Conservation (phyloP, 2,797 vertebrate species). For the Liasis olivaceus region DNA sequence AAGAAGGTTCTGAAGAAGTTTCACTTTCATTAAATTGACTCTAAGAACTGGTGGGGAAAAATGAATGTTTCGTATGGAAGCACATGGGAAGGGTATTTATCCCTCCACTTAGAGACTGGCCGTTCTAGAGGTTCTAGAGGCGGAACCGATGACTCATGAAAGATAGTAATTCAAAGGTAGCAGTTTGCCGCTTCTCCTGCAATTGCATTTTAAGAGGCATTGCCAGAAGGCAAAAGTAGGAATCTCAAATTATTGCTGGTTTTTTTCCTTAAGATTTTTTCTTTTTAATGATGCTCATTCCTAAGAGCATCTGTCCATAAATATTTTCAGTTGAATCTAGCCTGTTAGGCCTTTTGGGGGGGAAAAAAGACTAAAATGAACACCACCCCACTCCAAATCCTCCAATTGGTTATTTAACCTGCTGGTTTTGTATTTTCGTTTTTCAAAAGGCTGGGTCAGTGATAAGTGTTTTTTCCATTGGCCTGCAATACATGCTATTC, state of each 20-base stretch:
- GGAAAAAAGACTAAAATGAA: background rate
- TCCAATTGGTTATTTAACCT: conserved; percentile 3
- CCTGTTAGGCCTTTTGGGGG: background rate
- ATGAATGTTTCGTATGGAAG: background rate
- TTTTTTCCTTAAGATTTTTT: background rate
- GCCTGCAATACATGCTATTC: background rate
- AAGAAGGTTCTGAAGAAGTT: background rate
- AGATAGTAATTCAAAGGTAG: background rate
- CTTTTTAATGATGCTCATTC: background rate
- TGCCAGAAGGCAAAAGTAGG: background rate
- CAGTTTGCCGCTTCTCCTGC: background rate
- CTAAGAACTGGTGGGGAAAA: background rate
- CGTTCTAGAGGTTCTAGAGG: background rate
- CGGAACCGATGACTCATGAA: background rate
- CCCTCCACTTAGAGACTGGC: background rate
- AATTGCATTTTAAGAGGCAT: background rate
- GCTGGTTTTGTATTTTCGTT: background rate
- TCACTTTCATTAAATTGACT: background rate
- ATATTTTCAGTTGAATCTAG: background rate
- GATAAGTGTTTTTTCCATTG: background rate
- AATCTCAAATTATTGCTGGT: background rate
- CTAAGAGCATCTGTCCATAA: background rate
- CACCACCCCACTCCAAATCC: background rate
- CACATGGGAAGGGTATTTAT: background rate
- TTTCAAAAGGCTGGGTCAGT: background rate